Conservation (phyloP, 2,888 invertebrate genomes). For the Arctia plantaginis region DNA sequence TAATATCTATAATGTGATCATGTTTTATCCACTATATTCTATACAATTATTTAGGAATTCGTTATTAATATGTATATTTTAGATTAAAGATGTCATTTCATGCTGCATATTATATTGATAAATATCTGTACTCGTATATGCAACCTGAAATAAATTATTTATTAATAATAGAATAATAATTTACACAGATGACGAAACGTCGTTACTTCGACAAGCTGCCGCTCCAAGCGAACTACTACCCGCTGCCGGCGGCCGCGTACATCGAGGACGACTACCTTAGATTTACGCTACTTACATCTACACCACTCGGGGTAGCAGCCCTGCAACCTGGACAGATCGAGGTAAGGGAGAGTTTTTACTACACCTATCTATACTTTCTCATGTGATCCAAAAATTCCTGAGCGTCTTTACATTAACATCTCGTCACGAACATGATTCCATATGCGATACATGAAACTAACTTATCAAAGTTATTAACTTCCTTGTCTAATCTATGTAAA, state of each 20-base stretch:
- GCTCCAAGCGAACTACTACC: slow-evolving; percentile 98
- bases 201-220: slow-evolving; percentile 95
- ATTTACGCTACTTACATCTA: slow-evolving; percentile 92
- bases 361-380: not conserved
- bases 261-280: slow-evolving; percentile 92
- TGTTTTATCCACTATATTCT: too few species aligned
- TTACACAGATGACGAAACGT: slow-evolving; percentile 91
- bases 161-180: too few species aligned
- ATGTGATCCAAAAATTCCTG: not conserved
- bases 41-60: too few species aligned
- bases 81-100: too few species aligned
- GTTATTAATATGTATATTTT: too few species aligned
- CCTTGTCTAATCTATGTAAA: too few species aligned
- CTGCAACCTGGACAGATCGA: slow-evolving; percentile 91
- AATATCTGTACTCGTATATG: too few species aligned
- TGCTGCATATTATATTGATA: too few species aligned
- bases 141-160: too few species aligned
- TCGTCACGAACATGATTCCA: not conserved
- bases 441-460: too few species aligned
- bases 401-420: not conserved
- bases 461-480: too few species aligned
- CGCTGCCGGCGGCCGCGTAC: slow-evolving; percentile 94
- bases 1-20: too few species aligned
- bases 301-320: slow-evolving; percentile 96
- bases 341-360: slow-evolving; percentile 67